A percentile compares a stretch with the other conserved stretches of the same genome.
Evolutionary conservation across 2,888 invertebrate genomes (phyloP).

Genomic region (Anodontia alba): DNA sequence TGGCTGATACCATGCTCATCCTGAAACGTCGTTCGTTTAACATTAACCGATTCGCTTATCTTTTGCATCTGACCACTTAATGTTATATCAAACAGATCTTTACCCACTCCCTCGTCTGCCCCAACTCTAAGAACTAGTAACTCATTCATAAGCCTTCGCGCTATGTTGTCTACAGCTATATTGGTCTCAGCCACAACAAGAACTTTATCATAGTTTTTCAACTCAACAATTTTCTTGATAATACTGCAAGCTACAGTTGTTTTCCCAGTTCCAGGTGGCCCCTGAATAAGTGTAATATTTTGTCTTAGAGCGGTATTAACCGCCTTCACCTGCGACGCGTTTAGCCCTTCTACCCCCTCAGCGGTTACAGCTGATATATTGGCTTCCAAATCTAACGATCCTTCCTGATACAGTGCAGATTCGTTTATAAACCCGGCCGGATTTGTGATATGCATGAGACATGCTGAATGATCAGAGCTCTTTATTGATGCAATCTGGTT

Average conservation of each 20-base stretch:
- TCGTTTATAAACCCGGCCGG: background rate
- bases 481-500: background rate
- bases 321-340: constrained; percentile 28
- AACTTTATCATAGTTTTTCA: constrained; percentile 23
- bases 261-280: constrained; percentile 60
- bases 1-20: constrained; percentile 28
- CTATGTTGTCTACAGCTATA: constrained; percentile 51
- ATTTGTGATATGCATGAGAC: background rate
- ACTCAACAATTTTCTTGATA: constrained; percentile 12
- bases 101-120: constrained; percentile 21
- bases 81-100: constrained; percentile 47
- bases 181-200: constrained; percentile 58
- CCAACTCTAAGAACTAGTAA: constrained; percentile 41
- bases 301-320: constrained; percentile 23
- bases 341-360: background rate
- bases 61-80: constrained; percentile 40
- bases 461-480: background rate
- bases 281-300: constrained; percentile 41
- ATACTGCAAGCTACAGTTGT: constrained; percentile 46
- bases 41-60: constrained; percentile 32
- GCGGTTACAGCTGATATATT: background rate
- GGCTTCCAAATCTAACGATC: background rate
- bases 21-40: constrained; percentile 18
- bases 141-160: constrained; percentile 35
- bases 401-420: background rate